phyloP scores from a whole-genome alignment of 2,888 invertebrate genomes.

The Xylocampa areola region DNA sequence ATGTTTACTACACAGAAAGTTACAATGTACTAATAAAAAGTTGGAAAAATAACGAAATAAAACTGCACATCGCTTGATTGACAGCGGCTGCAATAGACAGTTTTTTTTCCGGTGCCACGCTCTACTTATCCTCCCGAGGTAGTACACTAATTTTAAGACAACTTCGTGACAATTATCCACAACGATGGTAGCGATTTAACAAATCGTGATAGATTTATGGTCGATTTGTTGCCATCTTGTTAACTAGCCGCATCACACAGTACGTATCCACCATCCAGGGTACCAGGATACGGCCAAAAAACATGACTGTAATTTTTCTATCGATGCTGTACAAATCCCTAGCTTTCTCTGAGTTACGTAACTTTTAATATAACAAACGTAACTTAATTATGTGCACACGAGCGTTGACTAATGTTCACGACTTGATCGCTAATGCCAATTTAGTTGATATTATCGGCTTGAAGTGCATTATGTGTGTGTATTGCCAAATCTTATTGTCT shows the following conservation, averaged over 20 bases:
- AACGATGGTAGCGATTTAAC: conserved; percentile 55
- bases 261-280: no score
- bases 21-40: conserved; percentile 64
- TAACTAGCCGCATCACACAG: neutral
- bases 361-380: conserved; percentile 54
- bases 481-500: conserved; percentile 77
- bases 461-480: conserved; percentile 64
- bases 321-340: conserved; percentile 26
- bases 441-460: conserved; percentile 75
- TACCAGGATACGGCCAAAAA: neutral
- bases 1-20: conserved; percentile 72
- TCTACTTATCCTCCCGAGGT: conserved; percentile 69
- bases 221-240: conserved; percentile 27
- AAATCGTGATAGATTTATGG: conserved; percentile 49
- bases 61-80: conserved; percentile 66
- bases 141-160: conserved; percentile 70
- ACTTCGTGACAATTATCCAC: conserved; percentile 70
- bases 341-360: conserved; percentile 56
- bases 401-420: conserved; percentile 81
- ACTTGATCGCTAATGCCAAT: conserved; percentile 74
- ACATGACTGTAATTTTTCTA: conserved; percentile 20
- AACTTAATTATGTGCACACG: conserved; percentile 79
- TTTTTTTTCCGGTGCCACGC: conserved; percentile 68
- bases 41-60: conserved; percentile 66
- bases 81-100: conserved; percentile 67